Evolutionary conservation across 37 sponge, comb jelly and placozoan genomes (phyloP).

Genomic region (Haliclona indistincta): DNA sequence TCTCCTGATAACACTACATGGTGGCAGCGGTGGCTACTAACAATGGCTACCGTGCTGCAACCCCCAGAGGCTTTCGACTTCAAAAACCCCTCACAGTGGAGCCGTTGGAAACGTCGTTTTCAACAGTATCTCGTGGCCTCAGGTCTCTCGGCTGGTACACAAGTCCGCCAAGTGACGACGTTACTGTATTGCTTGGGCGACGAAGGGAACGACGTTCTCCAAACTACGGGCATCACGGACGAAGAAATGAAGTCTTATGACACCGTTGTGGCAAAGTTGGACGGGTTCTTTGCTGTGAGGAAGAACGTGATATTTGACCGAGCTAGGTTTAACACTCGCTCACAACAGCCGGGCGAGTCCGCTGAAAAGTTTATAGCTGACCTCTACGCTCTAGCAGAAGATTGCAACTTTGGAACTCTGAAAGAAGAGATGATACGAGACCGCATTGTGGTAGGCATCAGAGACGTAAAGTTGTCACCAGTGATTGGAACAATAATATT

Average conservation of each 20-base stretch:
- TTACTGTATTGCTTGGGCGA: slow-evolving; percentile 4
- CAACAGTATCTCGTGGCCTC: too few relatives aligned
- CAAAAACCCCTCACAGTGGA: neutral
- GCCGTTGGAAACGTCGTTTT: neutral
- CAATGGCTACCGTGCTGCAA: neutral
- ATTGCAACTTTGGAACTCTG: neutral
- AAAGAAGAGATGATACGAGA: slow-evolving; percentile 12
- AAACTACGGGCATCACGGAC: neutral
- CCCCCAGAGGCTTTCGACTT: neutral
- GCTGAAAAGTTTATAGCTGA: neutral
- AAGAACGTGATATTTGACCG: slow-evolving; percentile 2
- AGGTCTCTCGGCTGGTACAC: neutral
- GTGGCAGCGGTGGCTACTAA: slow-evolving; percentile 5
- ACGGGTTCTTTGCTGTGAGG: slow-evolving; percentile 5
- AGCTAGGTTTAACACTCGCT: neutral
- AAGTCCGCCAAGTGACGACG: neutral
- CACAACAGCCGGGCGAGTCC: neutral
- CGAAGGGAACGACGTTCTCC: slow-evolving; percentile 5
- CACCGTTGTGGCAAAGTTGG: neutral
- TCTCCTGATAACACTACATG: too few relatives aligned
- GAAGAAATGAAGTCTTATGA: neutral
- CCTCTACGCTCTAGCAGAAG: slow-evolving; percentile 6
- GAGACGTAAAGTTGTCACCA: too few relatives aligned
- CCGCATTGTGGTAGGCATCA: slow-evolving; percentile 6
- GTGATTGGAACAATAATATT: too few relatives aligned